phyloP scores from a whole-genome alignment of 2,888 invertebrate genomes.

The Sepiola atlantica region DNA sequence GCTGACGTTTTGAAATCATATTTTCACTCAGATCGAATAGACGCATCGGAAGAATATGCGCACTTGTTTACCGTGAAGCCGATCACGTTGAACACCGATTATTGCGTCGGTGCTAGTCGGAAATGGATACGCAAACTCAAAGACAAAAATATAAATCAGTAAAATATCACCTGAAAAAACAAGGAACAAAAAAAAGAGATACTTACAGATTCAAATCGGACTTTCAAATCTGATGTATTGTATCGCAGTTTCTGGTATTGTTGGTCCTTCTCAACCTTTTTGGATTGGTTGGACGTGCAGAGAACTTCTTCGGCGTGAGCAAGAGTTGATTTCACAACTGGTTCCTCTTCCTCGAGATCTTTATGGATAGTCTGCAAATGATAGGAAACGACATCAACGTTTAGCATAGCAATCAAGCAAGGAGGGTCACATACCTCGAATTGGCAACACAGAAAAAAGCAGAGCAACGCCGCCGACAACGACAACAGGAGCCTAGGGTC shows the following conservation, averaged over 20 bases:
- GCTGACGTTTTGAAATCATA: too few species aligned
- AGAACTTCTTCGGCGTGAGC: conserved; percentile 64
- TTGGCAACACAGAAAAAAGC: background rate
- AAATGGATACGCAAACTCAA: too few species aligned
- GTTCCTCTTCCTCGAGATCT: conserved; percentile 59
- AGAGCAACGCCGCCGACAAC: background rate
- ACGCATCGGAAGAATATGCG: too few species aligned
- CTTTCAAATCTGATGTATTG: conserved; percentile 70
- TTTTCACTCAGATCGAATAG: too few species aligned
- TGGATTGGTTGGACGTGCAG: conserved; percentile 59
- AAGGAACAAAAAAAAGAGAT: background rate
- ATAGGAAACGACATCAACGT: background rate
- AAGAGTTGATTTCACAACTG: conserved; percentile 60
- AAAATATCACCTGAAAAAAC: background rate
- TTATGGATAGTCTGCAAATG: conserved; percentile 62
- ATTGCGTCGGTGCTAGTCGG: background rate
- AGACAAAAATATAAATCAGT: background rate
- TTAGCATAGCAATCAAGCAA: conserved; percentile 25
- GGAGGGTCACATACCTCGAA: background rate
- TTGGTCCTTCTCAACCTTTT: conserved; percentile 65
- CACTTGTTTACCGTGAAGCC: background rate
- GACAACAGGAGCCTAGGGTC: background rate
- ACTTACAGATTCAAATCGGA: conserved; percentile 70
- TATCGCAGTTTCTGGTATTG: conserved; percentile 71
- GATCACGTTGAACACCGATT: background rate